A percentile compares a stretch with the other conserved stretches of the same genome.
Evolutionary conservation across 2,888 invertebrate genomes (phyloP).

Genomic region (Folsomia manolachei): DNA sequence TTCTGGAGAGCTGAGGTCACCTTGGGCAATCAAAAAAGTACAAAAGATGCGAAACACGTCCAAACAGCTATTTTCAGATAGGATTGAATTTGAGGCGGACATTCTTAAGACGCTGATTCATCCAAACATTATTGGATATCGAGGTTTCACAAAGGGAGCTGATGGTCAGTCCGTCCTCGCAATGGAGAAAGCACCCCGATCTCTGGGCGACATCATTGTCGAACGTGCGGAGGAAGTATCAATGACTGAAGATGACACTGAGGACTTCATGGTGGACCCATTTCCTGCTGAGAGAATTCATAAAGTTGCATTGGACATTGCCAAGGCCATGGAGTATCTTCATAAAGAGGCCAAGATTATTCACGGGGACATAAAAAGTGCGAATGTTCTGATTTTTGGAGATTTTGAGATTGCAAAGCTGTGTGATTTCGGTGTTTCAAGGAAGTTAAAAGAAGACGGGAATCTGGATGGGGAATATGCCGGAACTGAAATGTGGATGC

Average conservation of each 20-base stretch:
- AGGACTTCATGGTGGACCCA: conserved; percentile 55
- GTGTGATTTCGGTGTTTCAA: conserved; percentile 80
- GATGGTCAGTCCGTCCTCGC: conserved; percentile 59
- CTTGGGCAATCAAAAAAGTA: conserved; percentile 80
- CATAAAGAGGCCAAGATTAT: conserved; percentile 69
- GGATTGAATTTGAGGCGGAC: conserved; percentile 65
- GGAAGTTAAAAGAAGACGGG: conserved; percentile 67
- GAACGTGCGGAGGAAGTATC: conserved; percentile 54
- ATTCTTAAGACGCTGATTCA: conserved; percentile 68
- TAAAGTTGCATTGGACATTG: conserved; percentile 66
- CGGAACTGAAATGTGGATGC: conserved; percentile 75
- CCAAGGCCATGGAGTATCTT: conserved; percentile 71
- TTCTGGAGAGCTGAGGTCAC: conserved; percentile 66
- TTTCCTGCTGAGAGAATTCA: conserved; percentile 64
- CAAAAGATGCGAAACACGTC: conserved; percentile 32
- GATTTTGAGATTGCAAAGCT: conserved; percentile 72
- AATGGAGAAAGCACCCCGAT: conserved; percentile 73
- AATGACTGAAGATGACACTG: conserved; percentile 4
- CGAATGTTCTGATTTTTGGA: conserved; percentile 70
- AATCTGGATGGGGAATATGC: conserved; percentile 64
- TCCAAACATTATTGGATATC: conserved; percentile 78
- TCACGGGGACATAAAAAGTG: conserved; percentile 82
- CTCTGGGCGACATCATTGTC: conserved; percentile 73
- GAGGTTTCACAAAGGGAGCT: conserved; percentile 59
- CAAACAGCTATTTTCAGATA: conserved; percentile 23